A percentile compares a stretch with the other conserved stretches of the same genome.
phyloP scores from a whole-genome alignment of 2,888 invertebrate genomes.

The Lasioglossum figueresi region DNA sequence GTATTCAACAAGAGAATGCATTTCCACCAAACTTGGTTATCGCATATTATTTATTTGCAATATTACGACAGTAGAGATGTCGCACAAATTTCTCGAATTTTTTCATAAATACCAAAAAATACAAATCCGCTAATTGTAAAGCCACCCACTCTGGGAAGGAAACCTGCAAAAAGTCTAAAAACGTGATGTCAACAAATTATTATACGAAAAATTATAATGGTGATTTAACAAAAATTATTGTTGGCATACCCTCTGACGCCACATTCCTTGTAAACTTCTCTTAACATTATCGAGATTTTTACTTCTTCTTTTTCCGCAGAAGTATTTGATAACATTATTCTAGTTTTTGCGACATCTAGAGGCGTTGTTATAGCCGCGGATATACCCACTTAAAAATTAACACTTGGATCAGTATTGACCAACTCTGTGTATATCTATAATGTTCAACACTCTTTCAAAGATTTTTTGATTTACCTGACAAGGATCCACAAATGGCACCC shows the following conservation, averaged over 20 bases:
- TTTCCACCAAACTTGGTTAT: not conserved
- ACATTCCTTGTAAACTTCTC: constrained; percentile 87
- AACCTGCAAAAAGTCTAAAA: constrained; percentile 94
- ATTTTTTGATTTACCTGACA: constrained; percentile 88
- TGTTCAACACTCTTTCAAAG: not conserved
- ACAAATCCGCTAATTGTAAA: constrained; percentile 97
- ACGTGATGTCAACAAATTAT: constrained; percentile 31
- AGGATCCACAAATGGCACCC: constrained; percentile 93
- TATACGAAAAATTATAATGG: not conserved
- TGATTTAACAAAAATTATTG: constrained; percentile 63
- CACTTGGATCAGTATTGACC: not conserved
- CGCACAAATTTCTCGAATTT: constrained; percentile 83
- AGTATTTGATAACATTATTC: constrained; percentile 95
- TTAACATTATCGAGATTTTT: constrained; percentile 85
- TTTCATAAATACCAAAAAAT: constrained; percentile 97
- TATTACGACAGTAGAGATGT: constrained; percentile 38
- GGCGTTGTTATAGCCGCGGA: constrained; percentile 97
- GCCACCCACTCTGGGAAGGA: constrained; percentile 92
- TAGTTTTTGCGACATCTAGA: constrained; percentile 97
- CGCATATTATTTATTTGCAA: constrained; percentile 15
- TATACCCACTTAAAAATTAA: constrained; percentile 86
- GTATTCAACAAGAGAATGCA: not conserved
- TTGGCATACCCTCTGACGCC: constrained; percentile 88
- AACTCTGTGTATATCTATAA: not conserved
- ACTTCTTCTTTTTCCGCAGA: constrained; percentile 82